Base-by-base conservation (phyloP, 2,797 vertebrate genomes). In the Apodemus agrarius region DNA sequence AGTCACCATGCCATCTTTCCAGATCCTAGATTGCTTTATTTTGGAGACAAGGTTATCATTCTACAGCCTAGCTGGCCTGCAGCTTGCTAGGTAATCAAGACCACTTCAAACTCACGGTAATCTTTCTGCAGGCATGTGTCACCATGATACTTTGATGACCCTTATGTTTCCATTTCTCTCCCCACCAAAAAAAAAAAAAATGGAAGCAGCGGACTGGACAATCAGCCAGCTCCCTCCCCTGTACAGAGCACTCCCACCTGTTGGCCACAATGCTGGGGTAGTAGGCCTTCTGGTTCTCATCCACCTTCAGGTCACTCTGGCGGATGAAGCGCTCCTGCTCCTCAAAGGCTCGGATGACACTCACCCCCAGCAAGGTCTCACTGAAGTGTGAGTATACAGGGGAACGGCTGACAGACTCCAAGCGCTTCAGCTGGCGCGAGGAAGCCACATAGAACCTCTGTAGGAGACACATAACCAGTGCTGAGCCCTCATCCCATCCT, bases 381-480 rank as follows among this genome's bases (percentile, higher is more conserved):
- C 98, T 99, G 98, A 99, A 99, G 98, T 99, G 99, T 0, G 99
- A 99, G 97, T 99, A 99, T 3, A 99, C 99, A 0, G 99, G 99
- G 1, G 99, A 99, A 2, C 99, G 99, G 96, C 99, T 99, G 95
- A 99, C 99, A 0, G 99, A 99, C 97, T 99, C 99, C 0, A 99
- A 98, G 7, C 99, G 99, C 97, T 99, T 99, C 92, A 99, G 99
- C 98, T 99, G 99, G 40, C 99, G 99, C 0, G 99, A 99, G 0
- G 99, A 99, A 0, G 99, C 99, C 95, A 99, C 99, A 0, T 99
- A 99, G 97, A 99, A 99, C 59, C 99, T 99, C 99, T 99, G n/a
- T 0, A 0, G 0, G 49, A 26, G 65, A n/a, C 0, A 31, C 0
- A n/a, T 31, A 1, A 34, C 67, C 0, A 5, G 83, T 0, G 4